Conservation (phyloP, 2,888 invertebrate species). For the Pteria penguin region DNA sequence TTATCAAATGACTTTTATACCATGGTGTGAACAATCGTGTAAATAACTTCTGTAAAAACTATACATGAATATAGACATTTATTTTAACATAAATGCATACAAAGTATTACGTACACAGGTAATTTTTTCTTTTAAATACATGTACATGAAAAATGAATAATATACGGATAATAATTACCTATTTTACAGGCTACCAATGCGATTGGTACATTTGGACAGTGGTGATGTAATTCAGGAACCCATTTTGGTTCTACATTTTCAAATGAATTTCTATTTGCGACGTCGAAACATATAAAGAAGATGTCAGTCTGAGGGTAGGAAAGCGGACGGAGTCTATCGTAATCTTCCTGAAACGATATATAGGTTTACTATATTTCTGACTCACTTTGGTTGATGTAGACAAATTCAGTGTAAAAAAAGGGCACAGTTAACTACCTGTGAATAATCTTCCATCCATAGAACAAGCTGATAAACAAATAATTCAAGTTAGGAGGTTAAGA, state of each 20-base stretch:
- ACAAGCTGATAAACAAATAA: background rate
- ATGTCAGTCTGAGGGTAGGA: slow-evolving; percentile 81
- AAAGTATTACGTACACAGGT: too few species aligned
- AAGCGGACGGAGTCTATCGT: slow-evolving; percentile 19
- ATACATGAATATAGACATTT: too few species aligned
- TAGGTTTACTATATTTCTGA: background rate
- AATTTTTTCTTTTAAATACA: too few species aligned
- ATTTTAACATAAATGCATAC: too few species aligned
- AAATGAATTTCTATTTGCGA: slow-evolving; percentile 54
- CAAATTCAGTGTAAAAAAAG: too few species aligned
- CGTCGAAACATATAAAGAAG: slow-evolving; percentile 60
- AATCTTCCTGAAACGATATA: slow-evolving; percentile 20
- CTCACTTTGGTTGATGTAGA: background rate
- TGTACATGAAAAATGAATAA: too few species aligned
- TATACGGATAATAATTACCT: slow-evolving; percentile 36
- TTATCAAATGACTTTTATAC: too few species aligned
- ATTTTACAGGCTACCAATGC: slow-evolving; percentile 63
- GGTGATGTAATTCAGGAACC: slow-evolving; percentile 56
- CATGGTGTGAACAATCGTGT: too few species aligned
- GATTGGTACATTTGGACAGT: slow-evolving; percentile 51
- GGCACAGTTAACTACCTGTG: too few species aligned
- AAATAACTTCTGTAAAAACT: too few species aligned
- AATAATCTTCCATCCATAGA: background rate
- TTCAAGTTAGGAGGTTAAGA: too few species aligned
- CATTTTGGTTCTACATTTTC: slow-evolving; percentile 62